phyloP scores from a whole-genome alignment of 2,113 vertebrate genomes.

The Hiodon alosoides region DNA sequence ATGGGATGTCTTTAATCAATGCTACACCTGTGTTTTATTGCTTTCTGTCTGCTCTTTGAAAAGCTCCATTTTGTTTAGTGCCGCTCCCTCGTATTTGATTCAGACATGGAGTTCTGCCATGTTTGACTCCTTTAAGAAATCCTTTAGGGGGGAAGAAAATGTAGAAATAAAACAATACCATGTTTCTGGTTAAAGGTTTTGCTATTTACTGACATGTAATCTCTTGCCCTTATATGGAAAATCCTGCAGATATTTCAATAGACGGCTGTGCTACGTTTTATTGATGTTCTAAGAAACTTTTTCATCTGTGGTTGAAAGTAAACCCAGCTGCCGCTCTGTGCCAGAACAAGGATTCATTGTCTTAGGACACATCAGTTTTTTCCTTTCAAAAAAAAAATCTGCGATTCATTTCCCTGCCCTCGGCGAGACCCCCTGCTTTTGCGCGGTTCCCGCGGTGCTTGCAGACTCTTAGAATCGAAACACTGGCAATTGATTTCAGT shows the following conservation, averaged over 20 bases:
- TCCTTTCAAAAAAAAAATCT: constrained; percentile 1
- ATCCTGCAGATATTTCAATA: background rate
- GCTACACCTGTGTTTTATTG: no score
- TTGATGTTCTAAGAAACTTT: background rate
- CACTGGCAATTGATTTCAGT: constrained; percentile 47
- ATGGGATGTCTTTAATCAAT: no score
- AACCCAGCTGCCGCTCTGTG: background rate
- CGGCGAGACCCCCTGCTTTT: constrained; percentile 32
- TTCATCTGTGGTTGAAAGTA: background rate
- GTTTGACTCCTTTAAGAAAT: no score
- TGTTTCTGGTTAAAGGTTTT: no score
- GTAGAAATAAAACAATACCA: no score
- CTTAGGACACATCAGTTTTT: background rate
- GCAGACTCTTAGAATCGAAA: constrained; percentile 9
- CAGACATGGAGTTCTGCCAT: no score
- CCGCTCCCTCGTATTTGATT: no score
- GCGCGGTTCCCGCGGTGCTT: constrained; percentile 20
- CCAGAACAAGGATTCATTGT: background rate
- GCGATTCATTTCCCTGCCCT: constrained; percentile 14
- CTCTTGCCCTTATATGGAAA: background rate
- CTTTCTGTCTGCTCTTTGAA: no score
- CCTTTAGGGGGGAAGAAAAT: no score
- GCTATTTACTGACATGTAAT: background rate
- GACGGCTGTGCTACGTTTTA: background rate
- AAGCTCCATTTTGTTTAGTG: no score